Percentiles rank a stretch among this genome's conserved stretches.
phyloP scores from a whole-genome alignment of 2,113 vertebrate genomes.

The Lates calcarifer region DNA sequence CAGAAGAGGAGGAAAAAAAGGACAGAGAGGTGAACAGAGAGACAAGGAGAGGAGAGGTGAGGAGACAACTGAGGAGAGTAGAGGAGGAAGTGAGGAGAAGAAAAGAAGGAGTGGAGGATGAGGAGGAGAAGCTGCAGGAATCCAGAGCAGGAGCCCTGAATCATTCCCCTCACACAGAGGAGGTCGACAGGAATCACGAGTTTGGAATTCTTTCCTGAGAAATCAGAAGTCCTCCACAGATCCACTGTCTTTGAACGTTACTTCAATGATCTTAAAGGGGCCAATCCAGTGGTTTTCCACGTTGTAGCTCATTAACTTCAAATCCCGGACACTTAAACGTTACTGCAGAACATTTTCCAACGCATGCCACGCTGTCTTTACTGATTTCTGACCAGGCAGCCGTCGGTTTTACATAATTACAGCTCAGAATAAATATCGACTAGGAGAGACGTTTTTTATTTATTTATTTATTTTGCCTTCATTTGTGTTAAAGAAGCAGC shows the following conservation, averaged over 20 bases:
- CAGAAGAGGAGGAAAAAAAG: neutral
- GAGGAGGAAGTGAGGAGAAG: neutral
- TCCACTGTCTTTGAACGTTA: slow-evolving; percentile 36
- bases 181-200: slow-evolving; percentile 40
- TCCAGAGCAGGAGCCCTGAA: neutral
- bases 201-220: slow-evolving; percentile 53
- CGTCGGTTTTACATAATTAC: neutral
- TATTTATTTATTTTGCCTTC: neutral
- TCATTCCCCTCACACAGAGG: neutral
- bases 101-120: neutral
- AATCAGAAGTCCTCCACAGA: slow-evolving; percentile 29
- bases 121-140: neutral
- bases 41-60: neutral
- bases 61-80: neutral
- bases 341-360: slow-evolving; percentile 55
- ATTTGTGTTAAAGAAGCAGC: neutral
- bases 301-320: slow-evolving; percentile 69
- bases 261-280: neutral
- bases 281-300: slow-evolving; percentile 61
- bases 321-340: slow-evolving; percentile 37
- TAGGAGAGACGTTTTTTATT: neutral
- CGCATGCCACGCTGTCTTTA: neutral
- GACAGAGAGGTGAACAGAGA: neutral
- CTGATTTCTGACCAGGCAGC: slow-evolving; percentile 6
- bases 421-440: neutral